A percentile compares a stretch with the other conserved stretches of the same genome.
phyloP scores from a whole-genome alignment of 2,797 vertebrate species.

The Scolopax bukidnonensis region DNA sequence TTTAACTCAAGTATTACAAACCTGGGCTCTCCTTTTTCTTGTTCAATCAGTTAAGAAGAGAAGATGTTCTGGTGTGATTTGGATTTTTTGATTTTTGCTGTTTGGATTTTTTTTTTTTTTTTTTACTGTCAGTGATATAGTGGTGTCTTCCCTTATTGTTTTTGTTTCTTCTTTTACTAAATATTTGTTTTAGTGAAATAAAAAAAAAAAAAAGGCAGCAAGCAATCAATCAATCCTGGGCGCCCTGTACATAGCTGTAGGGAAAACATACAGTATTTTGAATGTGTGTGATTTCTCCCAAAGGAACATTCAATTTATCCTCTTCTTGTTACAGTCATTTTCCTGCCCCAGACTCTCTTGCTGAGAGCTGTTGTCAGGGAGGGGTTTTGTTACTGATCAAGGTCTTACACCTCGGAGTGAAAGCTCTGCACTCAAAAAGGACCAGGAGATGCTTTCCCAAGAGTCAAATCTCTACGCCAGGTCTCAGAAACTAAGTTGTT shows the following conservation, averaged over 20 bases:
- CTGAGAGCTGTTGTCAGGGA: background rate
- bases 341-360: background rate
- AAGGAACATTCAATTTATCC: background rate
- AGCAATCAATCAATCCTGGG: background rate
- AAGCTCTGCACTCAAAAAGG: background rate
- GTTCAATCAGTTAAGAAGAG: background rate
- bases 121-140: fast-evolving
- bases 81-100: background rate
- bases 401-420: background rate
- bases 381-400: background rate
- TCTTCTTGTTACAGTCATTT: background rate
- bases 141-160: background rate
- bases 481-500: background rate
- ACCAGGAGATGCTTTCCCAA: background rate
- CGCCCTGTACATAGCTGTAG: fast-evolving
- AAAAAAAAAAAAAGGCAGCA: background rate
- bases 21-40: background rate
- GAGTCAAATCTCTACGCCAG: background rate
- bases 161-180: background rate
- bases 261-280: background rate
- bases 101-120: too few species aligned
- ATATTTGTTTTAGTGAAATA: background rate
- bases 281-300: background rate
- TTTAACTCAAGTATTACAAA: background rate
- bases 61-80: background rate